These are phyloP conservation scores for Trinorchestia longiramus DNA, from an alignment of 1,140 invertebrate species.

Conservation along the genomic window DNA sequence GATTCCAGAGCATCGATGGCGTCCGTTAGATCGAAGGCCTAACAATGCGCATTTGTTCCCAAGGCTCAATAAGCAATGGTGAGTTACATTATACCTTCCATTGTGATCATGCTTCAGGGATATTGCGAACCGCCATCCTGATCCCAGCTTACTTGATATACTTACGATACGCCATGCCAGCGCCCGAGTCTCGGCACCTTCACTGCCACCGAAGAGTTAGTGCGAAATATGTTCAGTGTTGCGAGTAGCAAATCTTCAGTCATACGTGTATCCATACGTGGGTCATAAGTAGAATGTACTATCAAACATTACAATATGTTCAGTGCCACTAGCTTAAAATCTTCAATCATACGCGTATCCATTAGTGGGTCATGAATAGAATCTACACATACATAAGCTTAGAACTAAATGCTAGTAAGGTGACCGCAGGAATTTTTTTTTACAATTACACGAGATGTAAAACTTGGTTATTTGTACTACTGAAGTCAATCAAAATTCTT, in stretches of 20 bases:
- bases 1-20: not conserved
- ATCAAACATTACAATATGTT: not conserved
- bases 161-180: not conserved
- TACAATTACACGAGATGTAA: no score
- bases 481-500: no score
- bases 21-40: conserved; percentile 37
- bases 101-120: conserved; percentile 11
- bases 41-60: conserved; percentile 24
- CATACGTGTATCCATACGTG: not conserved
- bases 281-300: not conserved
- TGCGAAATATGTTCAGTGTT: not conserved
- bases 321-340: no score
- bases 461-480: no score
- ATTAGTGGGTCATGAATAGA: no score
- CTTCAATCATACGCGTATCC: no score
- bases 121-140: not conserved
- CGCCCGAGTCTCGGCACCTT: no score
- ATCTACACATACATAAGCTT: no score
- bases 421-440: no score
- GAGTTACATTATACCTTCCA: conserved; percentile 35
- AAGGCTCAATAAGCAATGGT: conserved; percentile 18
- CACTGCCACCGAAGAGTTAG: not conserved
- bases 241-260: not conserved
- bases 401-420: no score
- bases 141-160: not conserved